phyloP scores from a whole-genome alignment of 2,113 vertebrate species.

The Chlorodrepanis virens region DNA sequence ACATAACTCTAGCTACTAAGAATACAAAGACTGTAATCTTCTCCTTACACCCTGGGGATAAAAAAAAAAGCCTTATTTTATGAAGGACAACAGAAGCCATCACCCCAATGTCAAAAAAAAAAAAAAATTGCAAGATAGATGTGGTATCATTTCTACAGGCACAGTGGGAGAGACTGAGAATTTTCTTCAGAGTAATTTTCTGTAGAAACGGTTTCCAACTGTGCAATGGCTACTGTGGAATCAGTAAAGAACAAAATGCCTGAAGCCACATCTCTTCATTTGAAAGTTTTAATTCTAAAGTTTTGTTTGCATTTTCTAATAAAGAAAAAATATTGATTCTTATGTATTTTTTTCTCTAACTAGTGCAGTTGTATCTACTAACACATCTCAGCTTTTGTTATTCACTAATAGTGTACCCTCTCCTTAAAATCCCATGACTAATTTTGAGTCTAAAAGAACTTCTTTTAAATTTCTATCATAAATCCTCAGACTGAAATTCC shows the following conservation, averaged over 20 bases:
- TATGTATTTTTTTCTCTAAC: background rate
- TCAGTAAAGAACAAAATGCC: background rate
- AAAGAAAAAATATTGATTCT: background rate
- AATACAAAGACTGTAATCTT: background rate
- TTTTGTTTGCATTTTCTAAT: background rate
- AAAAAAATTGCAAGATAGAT: conserved; percentile 20
- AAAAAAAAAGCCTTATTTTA: background rate
- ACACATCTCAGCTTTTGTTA: background rate
- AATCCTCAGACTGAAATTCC: background rate
- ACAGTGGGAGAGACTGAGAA: background rate
- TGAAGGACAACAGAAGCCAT: background rate
- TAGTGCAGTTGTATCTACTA: background rate
- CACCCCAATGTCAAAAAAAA: background rate
- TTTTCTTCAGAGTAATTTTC: conserved; percentile 40
- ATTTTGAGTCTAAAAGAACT: background rate
- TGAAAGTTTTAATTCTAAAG: conserved; percentile 1
- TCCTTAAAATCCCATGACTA: background rate
- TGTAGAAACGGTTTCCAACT: background rate
- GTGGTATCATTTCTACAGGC: conserved; percentile 1
- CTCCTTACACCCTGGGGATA: background rate
- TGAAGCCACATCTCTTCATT: background rate
- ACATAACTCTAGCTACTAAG: background rate
- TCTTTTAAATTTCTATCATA: background rate
- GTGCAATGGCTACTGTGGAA: background rate
- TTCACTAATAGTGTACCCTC: background rate